phyloP scores from a whole-genome alignment of 2,888 invertebrate species.

The Drosophila peninsularis region DNA sequence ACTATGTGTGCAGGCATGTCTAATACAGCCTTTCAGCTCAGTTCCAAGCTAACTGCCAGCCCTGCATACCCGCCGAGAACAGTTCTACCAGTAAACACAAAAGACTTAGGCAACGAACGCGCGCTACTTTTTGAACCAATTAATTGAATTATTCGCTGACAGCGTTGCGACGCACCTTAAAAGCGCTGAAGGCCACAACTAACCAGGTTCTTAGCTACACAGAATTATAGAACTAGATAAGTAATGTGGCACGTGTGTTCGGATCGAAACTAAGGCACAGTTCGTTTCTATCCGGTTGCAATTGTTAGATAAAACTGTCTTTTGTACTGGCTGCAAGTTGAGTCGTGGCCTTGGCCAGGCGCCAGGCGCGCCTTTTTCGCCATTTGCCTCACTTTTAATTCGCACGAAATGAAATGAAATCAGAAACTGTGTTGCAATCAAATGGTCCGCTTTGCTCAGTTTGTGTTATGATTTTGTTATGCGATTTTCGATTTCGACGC shows the following conservation, averaged over 20 bases:
- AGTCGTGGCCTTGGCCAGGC: constrained; percentile 63
- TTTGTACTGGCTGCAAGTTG: constrained; percentile 63
- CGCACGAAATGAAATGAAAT: constrained; percentile 61
- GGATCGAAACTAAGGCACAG: constrained; percentile 27
- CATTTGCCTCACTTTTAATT: constrained; percentile 62
- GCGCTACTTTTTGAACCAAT: constrained; percentile 46
- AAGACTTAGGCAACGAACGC: constrained; percentile 51
- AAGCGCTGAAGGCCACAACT: constrained; percentile 44
- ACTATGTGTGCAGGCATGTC: not conserved
- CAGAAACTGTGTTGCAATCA: constrained; percentile 48
- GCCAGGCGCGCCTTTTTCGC: constrained; percentile 51
- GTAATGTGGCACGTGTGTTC: constrained; percentile 67
- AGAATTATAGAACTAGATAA: not conserved
- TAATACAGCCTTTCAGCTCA: not conserved
- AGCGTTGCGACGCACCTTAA: constrained; percentile 65
- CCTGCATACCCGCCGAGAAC: not conserved
- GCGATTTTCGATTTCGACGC: constrained; percentile 37
- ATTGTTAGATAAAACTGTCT: constrained; percentile 37
- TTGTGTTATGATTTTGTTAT: constrained; percentile 64
- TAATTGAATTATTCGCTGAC: constrained; percentile 64
- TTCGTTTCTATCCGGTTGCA: constrained; percentile 23
- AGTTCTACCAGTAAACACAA: constrained; percentile 18
- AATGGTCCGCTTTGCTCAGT: constrained; percentile 49
- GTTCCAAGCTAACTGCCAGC: not conserved
- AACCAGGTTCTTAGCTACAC: constrained; percentile 33